These are phyloP conservation scores for Urocitellus parryii DNA, from an alignment of 2,113 vertebrate species.

Conservation along the genomic window DNA sequence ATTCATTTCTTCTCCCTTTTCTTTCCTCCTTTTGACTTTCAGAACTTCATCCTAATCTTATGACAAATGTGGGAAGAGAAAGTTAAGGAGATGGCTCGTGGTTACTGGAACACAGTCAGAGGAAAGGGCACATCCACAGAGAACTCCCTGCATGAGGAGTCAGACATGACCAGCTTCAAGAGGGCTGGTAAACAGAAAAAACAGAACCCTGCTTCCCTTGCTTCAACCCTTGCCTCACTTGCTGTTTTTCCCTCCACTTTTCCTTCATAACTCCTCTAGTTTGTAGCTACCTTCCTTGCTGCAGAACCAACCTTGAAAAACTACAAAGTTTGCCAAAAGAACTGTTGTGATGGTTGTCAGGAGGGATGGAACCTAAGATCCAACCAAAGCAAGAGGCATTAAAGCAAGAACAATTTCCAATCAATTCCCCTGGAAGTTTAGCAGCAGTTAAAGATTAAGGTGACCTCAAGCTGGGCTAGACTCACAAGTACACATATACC, in stretches of 20 bases:
- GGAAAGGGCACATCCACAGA: neutral
- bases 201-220: neutral
- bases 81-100: neutral
- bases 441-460: neutral
- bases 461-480: neutral
- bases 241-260: neutral
- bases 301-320: neutral
- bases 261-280: fast-evolving
- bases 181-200: neutral
- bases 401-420: neutral
- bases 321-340: neutral
- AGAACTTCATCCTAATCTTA: neutral
- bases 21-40: neutral
- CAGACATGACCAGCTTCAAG: neutral
- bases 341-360: neutral
- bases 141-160: neutral
- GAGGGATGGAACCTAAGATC: neutral
- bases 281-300: neutral
- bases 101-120: no score
- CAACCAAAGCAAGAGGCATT: neutral
- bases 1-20: no score
- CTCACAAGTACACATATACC: no score
- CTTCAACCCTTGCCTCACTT: neutral
- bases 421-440: neutral
- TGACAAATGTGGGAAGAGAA: neutral